Evolutionary conservation across 2,888 invertebrate genomes (phyloP).

Genomic region (Mycalesis mineus): DNA sequence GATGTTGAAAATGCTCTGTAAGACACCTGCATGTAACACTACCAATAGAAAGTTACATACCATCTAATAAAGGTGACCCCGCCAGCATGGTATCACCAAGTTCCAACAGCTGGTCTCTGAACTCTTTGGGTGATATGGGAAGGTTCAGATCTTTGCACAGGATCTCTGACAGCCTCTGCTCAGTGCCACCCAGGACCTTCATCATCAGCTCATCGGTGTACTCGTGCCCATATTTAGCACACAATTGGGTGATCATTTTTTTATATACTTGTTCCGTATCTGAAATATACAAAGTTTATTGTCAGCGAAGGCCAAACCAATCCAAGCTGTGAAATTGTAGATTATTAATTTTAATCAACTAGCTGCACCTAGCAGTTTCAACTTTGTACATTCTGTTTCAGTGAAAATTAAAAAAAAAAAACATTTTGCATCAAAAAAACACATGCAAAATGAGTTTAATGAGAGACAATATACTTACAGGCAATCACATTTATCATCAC

Average conservation of each 20-base stretch:
- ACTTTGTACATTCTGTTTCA: too few relatives aligned
- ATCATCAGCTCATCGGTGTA: slow-evolving; percentile 89
- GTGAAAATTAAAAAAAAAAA: too few relatives aligned
- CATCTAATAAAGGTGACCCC: slow-evolving; percentile 82
- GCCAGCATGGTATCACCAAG: slow-evolving; percentile 80
- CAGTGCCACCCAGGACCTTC: slow-evolving; percentile 86
- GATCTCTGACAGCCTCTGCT: slow-evolving; percentile 82
- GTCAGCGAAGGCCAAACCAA: too few relatives aligned
- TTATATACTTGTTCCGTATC: slow-evolving; percentile 91
- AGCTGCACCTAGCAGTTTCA: too few relatives aligned
- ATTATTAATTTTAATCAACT: too few relatives aligned
- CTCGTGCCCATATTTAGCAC: slow-evolving; percentile 83
- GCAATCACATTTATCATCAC: too few relatives aligned
- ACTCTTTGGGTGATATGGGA: slow-evolving; percentile 83
- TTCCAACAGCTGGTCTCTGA: slow-evolving; percentile 78
- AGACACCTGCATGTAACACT: too few relatives aligned
- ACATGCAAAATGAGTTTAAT: too few relatives aligned
- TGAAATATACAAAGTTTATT: slow-evolving; percentile 53
- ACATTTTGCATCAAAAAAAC: too few relatives aligned
- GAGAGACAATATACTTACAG: too few relatives aligned
- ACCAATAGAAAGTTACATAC: slow-evolving; percentile 54
- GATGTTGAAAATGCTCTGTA: too few relatives aligned
- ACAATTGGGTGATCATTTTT: slow-evolving; percentile 83
- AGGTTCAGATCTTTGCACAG: slow-evolving; percentile 82
- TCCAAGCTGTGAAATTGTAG: too few relatives aligned